Base-by-base conservation (phyloP, 2,888 invertebrate genomes). In the Rhorus exstirpatorius region DNA sequence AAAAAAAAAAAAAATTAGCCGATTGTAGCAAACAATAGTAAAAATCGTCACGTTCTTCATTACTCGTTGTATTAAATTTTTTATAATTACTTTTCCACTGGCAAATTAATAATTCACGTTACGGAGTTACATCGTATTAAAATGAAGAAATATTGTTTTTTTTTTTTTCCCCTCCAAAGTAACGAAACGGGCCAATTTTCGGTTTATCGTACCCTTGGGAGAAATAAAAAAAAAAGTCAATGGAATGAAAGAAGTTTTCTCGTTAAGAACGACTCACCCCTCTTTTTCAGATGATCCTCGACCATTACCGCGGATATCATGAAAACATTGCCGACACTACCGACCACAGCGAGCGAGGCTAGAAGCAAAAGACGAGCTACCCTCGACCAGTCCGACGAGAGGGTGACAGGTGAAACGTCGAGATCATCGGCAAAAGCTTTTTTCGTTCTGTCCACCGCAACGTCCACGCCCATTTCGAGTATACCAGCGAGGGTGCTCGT, bases 271-370 rank as follows among this genome's bases (percentile, higher is more conserved):
- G 1, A 17, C 55, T 68, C 90, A 96, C 96, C 96, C 94, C 95
- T 93, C 90, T 95, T 95, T 88, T 95, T 94, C 6, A 96, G 93
- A 88, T 95, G 95, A 87, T 96, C 96, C 87, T 96, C 96, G 46
- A 96, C 95, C 94, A 96, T 96, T 78, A 96, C 95, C 4, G 96
- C 94, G 84, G 96, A 96, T 82, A 96, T 96, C 93, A 97, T 95
- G 90, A 96, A 97, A 14, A 96, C 95, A 89, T 96, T 96, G 0
- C 97, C 97, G 90, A 96, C 94, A 87, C 95, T 95, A 8, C 96
- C 96, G 61, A 96, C 92, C 0, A 96, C 94, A 0, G 96, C 94
- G 83, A 96, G 93, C 1, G 95, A 94, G 0, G 95, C 95, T 67
- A 96, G 93, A 38, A 96, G 92, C 4, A 96, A 90, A 0, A 97